A percentile compares a stretch with the other conserved stretches of the same genome.
These are phyloP conservation scores for Gymnobelideus leadbeateri DNA, from an alignment of 2,113 vertebrate genomes.

Conservation along the genomic window DNA sequence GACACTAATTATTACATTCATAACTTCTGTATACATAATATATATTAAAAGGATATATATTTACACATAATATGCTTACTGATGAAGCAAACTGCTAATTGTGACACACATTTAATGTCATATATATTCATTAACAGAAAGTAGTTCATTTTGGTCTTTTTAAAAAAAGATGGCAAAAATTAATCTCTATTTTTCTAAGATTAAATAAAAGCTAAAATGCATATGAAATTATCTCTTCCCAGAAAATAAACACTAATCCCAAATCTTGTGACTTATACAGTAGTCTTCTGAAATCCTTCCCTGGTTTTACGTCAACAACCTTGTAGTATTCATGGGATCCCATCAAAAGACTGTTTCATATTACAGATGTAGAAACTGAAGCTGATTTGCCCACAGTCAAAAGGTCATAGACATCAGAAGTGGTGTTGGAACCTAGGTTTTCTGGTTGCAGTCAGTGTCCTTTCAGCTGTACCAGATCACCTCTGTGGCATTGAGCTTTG, in stretches of 20 bases:
- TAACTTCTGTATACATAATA: not conserved
- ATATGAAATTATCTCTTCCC: not conserved
- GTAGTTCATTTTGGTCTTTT: not conserved
- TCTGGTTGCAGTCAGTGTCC: not conserved
- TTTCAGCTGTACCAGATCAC: not conserved
- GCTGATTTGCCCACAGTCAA: not conserved
- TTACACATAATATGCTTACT: not conserved
- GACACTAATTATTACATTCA: not conserved
- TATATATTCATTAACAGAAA: not conserved
- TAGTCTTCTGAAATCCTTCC: not conserved
- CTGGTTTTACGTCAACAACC: not conserved
- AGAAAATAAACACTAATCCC: not conserved
- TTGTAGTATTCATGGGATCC: not conserved
- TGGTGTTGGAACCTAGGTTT: not conserved
- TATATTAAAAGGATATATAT: not conserved
- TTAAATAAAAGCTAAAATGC: not conserved
- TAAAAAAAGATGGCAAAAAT: not conserved
- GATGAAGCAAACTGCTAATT: not conserved
- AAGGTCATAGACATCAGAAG: not conserved
- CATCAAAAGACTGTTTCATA: not conserved
- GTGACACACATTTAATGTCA: not conserved
- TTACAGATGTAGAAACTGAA: not conserved
- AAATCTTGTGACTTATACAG: not conserved
- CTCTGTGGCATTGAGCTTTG: not conserved
- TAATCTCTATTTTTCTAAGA: conserved; percentile 11